These are phyloP conservation scores for Seriola rivoliana DNA, from an alignment of 2,113 vertebrate species.

Conservation along the genomic window DNA sequence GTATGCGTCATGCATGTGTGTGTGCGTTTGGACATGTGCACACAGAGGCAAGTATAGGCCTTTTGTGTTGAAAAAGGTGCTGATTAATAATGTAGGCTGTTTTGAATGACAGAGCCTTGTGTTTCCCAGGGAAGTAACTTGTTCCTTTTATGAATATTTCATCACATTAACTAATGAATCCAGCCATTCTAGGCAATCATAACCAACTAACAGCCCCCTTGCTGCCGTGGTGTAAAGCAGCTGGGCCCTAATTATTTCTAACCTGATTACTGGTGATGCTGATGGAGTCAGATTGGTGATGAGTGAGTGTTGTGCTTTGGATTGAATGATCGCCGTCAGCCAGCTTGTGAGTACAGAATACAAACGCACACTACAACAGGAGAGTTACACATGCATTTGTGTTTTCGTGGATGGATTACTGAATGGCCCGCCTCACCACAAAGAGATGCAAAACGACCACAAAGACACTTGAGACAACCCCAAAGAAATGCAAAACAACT, in stretches of 20 bases:
- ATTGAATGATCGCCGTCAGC: slow-evolving; percentile 28
- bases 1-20: slow-evolving; percentile 2
- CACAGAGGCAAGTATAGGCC: slow-evolving; percentile 26
- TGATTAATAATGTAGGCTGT: slow-evolving; percentile 79
- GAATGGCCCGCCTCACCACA: neutral
- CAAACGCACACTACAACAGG: neutral
- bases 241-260: slow-evolving; percentile 60
- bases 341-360: slow-evolving; percentile 22
- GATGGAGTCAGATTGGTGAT: slow-evolving; percentile 48
- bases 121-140: slow-evolving; percentile 76
- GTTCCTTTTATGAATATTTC: slow-evolving; percentile 84
- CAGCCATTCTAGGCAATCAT: slow-evolving; percentile 65
- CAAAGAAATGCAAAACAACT: neutral
- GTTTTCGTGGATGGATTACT: neutral
- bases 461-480: neutral
- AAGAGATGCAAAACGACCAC: neutral
- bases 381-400: neutral
- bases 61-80: slow-evolving; percentile 66
- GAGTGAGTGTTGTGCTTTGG: slow-evolving; percentile 51
- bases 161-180: slow-evolving; percentile 77
- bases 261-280: slow-evolving; percentile 63
- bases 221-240: slow-evolving; percentile 50
- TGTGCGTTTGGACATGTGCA: slow-evolving; percentile 2
- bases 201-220: slow-evolving; percentile 70
- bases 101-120: slow-evolving; percentile 72